phyloP scores from a whole-genome alignment of 2,113 vertebrate genomes.

The Notarius lentiginosus region DNA sequence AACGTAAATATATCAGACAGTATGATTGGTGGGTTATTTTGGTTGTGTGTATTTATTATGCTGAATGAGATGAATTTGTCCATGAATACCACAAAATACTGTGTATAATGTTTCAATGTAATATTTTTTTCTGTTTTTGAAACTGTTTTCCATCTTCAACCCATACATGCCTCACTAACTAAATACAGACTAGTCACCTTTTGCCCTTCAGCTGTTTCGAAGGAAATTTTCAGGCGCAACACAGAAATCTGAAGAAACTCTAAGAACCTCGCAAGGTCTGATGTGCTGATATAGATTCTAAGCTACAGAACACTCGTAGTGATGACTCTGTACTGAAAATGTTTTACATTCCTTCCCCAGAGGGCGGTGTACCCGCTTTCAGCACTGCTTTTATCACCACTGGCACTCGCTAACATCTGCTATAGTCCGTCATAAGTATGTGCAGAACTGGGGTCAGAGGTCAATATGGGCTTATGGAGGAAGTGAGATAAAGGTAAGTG shows the following conservation, averaged over 20 bases:
- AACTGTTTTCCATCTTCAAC: background rate
- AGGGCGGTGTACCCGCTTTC: conserved; percentile 5
- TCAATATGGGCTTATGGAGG: conserved; percentile 34
- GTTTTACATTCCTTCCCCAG: background rate
- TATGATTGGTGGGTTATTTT: background rate
- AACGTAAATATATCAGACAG: background rate
- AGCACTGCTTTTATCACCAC: conserved; percentile 38
- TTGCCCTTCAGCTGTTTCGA: background rate
- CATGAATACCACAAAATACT: background rate
- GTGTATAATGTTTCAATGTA: background rate
- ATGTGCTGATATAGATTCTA: background rate
- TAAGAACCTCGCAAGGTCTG: background rate
- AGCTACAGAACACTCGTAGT: background rate
- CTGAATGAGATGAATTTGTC: background rate
- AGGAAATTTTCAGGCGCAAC: background rate
- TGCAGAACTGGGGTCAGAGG: conserved; percentile 32
- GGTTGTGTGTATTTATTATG: background rate
- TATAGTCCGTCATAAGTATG: conserved; percentile 1
- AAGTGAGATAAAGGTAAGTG: conserved; percentile 37
- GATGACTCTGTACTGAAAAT: background rate
- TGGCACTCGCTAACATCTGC: conserved; percentile 14
- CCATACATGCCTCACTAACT: background rate
- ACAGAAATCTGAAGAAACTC: background rate
- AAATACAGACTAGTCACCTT: background rate
- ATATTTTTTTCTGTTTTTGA: background rate